Percentiles rank a stretch among this genome's conserved stretches.
Conservation (phyloP, 2,888 invertebrate genomes). For the Caenorhabditis sp. region DNA sequence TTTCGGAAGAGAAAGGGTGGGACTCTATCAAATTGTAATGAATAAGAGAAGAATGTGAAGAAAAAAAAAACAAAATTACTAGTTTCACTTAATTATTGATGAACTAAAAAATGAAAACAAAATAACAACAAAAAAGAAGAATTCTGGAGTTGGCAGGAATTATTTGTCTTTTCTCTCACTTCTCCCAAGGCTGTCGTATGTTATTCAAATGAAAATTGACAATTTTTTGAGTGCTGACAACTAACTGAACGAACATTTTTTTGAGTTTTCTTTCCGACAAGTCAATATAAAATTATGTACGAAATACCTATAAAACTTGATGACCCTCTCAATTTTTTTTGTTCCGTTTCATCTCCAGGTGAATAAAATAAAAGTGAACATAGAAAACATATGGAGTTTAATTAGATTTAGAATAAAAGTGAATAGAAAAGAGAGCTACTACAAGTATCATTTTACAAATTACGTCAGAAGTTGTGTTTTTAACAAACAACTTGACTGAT, state of each 20-base stretch:
- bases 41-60: not conserved
- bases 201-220: constrained; percentile 1
- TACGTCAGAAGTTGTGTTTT: too few relatives aligned
- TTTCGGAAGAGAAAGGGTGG: too few relatives aligned
- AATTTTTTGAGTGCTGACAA: constrained; percentile 1
- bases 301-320: constrained; percentile 1
- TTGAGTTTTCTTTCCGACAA: not conserved
- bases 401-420: too few relatives aligned
- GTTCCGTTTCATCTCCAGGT: not conserved
- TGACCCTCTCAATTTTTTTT: not conserved
- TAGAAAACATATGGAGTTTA: too few relatives aligned
- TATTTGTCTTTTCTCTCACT: not conserved
- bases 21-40: too few relatives aligned
- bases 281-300: not conserved
- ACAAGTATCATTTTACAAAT: too few relatives aligned
- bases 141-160: not conserved
- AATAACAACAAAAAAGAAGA: not conserved
- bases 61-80: not conserved
- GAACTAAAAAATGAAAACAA: not conserved
- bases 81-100: not conserved
- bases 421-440: too few relatives aligned
- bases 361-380: too few relatives aligned
- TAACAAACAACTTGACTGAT: too few relatives aligned
- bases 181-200: constrained; percentile 1
- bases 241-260: not conserved